A percentile compares a stretch with the other conserved stretches of the same genome.
phyloP scores from a whole-genome alignment of 2,113 vertebrate species.

The Ailurus styani region DNA sequence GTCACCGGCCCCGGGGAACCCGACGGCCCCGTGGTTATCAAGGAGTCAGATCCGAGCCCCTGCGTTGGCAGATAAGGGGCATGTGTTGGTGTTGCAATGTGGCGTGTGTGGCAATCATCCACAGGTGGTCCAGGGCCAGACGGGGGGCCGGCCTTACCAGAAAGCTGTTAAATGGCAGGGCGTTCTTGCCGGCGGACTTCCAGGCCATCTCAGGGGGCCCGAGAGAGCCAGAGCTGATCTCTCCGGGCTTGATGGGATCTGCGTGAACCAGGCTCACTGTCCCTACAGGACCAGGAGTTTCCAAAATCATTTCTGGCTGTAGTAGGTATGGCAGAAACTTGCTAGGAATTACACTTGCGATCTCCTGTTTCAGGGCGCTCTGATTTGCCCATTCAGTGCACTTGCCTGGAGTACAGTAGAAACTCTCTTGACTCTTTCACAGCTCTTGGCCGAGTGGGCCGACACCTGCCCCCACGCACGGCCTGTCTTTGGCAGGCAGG shows the following conservation, averaged over 20 bases:
- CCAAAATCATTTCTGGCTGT: not conserved
- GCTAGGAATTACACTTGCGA: not conserved
- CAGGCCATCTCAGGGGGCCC: not conserved
- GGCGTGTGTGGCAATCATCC: not conserved
- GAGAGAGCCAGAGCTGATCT: not conserved
- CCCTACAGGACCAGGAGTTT: not conserved
- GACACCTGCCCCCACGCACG: not conserved
- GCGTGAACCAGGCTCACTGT: not conserved
- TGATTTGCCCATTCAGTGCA: not conserved
- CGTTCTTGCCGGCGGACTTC: not conserved
- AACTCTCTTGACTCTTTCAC: not conserved
- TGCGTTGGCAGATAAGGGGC: slow-evolving; percentile 43
- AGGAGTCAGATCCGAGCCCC: not conserved
- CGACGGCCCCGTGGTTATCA: not conserved
- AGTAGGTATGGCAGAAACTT: not conserved
- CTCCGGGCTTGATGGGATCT: not conserved
- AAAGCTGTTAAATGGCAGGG: not conserved
- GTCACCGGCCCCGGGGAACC: not conserved
- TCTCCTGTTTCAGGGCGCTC: not conserved
- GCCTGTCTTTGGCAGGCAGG: not conserved
- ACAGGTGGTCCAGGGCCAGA: not conserved
- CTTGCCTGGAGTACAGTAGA: not conserved
- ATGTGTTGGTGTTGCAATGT: not conserved
- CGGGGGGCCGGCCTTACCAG: not conserved
- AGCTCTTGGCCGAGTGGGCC: not conserved